These are phyloP conservation scores for Semicossyphus pulcher DNA, from an alignment of 2,113 vertebrate genomes.

Conservation along the genomic window DNA sequence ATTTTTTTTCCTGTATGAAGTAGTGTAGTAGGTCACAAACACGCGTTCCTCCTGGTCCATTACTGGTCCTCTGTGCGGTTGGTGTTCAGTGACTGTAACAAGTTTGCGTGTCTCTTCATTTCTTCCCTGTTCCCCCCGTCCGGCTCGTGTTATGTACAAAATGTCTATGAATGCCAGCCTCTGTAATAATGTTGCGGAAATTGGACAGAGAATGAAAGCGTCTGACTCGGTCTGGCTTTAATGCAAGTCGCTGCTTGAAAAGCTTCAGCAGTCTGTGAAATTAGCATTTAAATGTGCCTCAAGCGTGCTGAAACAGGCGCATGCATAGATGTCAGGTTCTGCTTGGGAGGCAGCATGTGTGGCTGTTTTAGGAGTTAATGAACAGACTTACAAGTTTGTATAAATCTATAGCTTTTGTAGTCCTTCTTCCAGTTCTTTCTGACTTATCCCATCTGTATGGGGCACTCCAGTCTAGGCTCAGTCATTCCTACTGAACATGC, in stretches of 20 bases:
- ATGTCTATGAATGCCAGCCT: conserved; percentile 35
- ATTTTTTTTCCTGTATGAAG: conserved; percentile 45
- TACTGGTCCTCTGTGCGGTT: conserved; percentile 2
- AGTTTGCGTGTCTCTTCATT: conserved; percentile 46
- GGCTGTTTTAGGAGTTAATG: conserved; percentile 62
- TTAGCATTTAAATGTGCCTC: conserved; percentile 77
- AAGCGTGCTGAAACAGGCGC: conserved; percentile 30
- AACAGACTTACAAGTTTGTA: conserved; percentile 45
- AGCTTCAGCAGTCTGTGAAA: conserved; percentile 55
- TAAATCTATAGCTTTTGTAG: background rate
- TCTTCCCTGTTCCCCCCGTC: background rate
- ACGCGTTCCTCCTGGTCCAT: conserved; percentile 8
- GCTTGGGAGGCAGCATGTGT: conserved; percentile 42
- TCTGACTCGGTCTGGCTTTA: conserved; percentile 24
- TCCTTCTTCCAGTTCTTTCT: background rate
- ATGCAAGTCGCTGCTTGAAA: conserved; percentile 27
- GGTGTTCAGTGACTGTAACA: conserved; percentile 4
- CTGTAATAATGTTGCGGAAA: conserved; percentile 53
- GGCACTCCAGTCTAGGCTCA: background rate
- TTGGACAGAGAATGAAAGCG: conserved; percentile 24
- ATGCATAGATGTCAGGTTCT: conserved; percentile 21
- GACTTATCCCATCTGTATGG: background rate
- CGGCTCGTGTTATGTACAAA: conserved; percentile 20
- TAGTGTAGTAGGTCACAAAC: conserved; percentile 4
- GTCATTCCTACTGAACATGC: background rate